Conservation (phyloP, 2,797 vertebrate genomes). For the Adrianichthys oophorus region DNA sequence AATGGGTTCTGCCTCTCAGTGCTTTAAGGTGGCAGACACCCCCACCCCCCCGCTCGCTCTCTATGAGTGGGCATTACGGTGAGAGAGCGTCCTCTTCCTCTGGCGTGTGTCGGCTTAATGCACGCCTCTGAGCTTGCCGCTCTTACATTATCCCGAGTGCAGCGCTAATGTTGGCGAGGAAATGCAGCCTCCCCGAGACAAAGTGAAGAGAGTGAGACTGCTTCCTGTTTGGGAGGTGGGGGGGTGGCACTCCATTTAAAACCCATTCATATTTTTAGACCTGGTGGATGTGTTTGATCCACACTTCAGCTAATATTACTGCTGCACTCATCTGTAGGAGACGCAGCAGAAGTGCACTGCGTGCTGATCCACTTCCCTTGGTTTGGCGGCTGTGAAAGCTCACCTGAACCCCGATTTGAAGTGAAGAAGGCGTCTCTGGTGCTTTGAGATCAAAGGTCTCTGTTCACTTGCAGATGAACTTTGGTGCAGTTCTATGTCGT, state of each 20-base stretch:
- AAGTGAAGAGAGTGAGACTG: slow-evolving; percentile 60
- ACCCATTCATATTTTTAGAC: no score
- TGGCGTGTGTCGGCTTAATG: slow-evolving; percentile 43
- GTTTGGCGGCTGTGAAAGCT: no score
- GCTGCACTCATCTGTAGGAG: no score
- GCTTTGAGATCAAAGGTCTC: no score
- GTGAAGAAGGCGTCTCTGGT: no score
- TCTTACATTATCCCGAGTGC: slow-evolving; percentile 67
- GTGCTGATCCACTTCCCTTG: no score
- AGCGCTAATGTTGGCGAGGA: slow-evolving; percentile 79
- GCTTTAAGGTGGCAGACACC: slow-evolving; percentile 66
- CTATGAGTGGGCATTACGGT: slow-evolving; percentile 49
- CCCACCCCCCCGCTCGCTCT: slow-evolving; percentile 23
- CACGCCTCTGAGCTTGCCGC: slow-evolving; percentile 47
- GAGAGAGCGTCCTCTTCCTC: slow-evolving; percentile 37
- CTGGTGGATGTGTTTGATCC: no score
- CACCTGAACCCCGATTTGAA: no score
- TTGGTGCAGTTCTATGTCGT: no score
- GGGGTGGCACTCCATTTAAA: neutral
- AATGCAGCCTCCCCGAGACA: slow-evolving; percentile 69
- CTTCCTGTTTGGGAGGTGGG: slow-evolving; percentile 42
- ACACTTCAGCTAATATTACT: no score
- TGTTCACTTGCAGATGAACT: no score
- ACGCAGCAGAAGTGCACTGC: no score
- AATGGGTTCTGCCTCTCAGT: slow-evolving; percentile 64